Evolutionary conservation across 2,888 invertebrate species (phyloP).

Genomic region (Adelognathus sp.): DNA sequence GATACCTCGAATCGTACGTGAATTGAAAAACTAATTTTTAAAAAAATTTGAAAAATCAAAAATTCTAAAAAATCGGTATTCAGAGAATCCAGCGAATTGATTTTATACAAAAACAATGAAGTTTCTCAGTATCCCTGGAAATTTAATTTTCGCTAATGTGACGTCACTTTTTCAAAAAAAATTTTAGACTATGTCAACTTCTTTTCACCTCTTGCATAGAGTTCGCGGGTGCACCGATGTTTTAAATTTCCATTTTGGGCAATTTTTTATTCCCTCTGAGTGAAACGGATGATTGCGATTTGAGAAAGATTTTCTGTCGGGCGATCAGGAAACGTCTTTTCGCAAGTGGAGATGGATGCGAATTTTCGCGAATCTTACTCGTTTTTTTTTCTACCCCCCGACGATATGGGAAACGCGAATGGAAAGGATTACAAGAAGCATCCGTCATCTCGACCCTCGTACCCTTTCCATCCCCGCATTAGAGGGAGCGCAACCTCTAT

Average conservation of each 20-base stretch:
- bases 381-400: slow-evolving; percentile 13
- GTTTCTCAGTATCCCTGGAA: too few species aligned
- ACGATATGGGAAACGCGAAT: slow-evolving; percentile 17
- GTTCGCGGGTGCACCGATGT: too few species aligned
- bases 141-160: too few species aligned
- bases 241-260: not conserved
- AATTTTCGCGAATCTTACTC: slow-evolving; percentile 23
- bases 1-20: too few species aligned
- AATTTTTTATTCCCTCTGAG: not conserved
- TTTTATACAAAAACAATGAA: too few species aligned
- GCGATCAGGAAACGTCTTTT: not conserved
- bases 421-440: slow-evolving; percentile 48
- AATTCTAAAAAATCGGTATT: too few species aligned
- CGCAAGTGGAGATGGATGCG: slow-evolving; percentile 5
- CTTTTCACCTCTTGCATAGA: too few species aligned
- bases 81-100: too few species aligned
- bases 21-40: too few species aligned
- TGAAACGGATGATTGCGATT: not conserved
- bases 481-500: slow-evolving; percentile 42
- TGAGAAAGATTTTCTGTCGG: not conserved
- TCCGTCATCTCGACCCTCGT: slow-evolving; percentile 54
- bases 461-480: slow-evolving; percentile 16
- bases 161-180: too few species aligned
- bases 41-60: too few species aligned
- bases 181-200: too few species aligned